A percentile compares a stretch with the other conserved stretches of the same genome.
phyloP scores from a whole-genome alignment of 2,113 vertebrate species.

The Nerophis ophidion region DNA sequence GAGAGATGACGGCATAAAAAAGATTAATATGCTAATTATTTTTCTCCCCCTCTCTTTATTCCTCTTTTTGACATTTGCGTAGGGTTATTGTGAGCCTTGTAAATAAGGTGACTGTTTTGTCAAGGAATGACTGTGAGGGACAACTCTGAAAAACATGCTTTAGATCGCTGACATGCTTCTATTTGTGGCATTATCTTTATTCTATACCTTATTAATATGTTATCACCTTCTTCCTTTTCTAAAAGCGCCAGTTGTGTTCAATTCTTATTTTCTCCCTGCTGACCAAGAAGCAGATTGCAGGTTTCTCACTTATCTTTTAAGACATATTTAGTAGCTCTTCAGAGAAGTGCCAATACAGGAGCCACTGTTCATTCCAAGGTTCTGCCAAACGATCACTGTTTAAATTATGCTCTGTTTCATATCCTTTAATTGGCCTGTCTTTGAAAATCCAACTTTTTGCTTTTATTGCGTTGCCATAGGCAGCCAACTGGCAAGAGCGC shows the following conservation, averaged over 20 bases:
- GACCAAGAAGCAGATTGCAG: slow-evolving; percentile 51
- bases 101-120: slow-evolving; percentile 99
- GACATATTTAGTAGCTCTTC: slow-evolving; percentile 39
- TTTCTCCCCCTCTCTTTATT: slow-evolving; percentile 86
- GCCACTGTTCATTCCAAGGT: slow-evolving; percentile 57
- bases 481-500: slow-evolving; percentile 71
- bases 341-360: slow-evolving; percentile 54
- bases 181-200: slow-evolving; percentile 86
- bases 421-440: slow-evolving; percentile 72
- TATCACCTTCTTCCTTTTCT: slow-evolving; percentile 75
- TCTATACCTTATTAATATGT: slow-evolving; percentile 75
- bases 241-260: slow-evolving; percentile 61
- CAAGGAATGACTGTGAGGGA: slow-evolving; percentile 87
- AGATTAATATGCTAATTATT: slow-evolving; percentile 99
- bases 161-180: slow-evolving; percentile 88
- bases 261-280: slow-evolving; percentile 54
- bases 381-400: slow-evolving; percentile 68
- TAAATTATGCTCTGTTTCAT: slow-evolving; percentile 70
- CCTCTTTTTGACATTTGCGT: slow-evolving; percentile 91
- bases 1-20: slow-evolving; percentile 99
- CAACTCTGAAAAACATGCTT: slow-evolving; percentile 69
- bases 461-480: slow-evolving; percentile 68
- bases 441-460: slow-evolving; percentile 73
- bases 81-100: slow-evolving; percentile 97
- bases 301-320: slow-evolving; percentile 9